Base-by-base conservation (phyloP, 2,113 vertebrate genomes). In the Micromys minutus region DNA sequence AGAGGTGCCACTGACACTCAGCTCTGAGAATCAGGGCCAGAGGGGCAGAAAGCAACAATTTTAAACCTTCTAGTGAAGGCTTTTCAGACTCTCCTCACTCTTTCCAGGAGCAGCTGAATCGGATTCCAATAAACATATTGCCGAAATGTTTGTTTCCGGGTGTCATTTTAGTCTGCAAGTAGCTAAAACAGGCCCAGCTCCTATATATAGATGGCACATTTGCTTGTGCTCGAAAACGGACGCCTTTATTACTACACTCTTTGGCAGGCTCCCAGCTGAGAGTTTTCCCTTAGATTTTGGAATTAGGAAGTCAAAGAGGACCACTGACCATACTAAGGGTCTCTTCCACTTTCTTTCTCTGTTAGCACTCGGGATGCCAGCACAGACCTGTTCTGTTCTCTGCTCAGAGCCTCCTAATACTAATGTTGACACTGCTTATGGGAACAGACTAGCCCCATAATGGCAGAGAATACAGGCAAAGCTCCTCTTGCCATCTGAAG, bases 131-230 rank as follows among this genome's bases (percentile, higher is more conserved):
- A 94, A 96, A 88, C 86, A 96, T 92, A 94, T 96, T 97, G 97
- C 95, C 93, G 95, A 97, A 90, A 81, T 97, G 11, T 97, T 97
- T 98, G 91, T 96, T 98, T 95, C 94, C 1, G 47, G 89, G 92
- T 97, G 96, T 98, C 89, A 42, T 94, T 97, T 92, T 95, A 86
- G 94, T 94, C 95, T 97, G 93, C 7, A 39, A 97, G 96, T 0
- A 1, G 94, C 95, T 93, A 89, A 93, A 91, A 88, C 94, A 69
- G 74, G 93, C 91, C 91, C 90, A 85, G 90, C 95, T 92, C 95
- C 97, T 97, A 97, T 97, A 97, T 97, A 96, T 92, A 97, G 98
- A 97, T 39, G 0, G 74, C 86, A 96, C 15, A 1, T 87, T 97
- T 95, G 94, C 81, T 90, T 97, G 94, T 93, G 88, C 91, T 97